These are phyloP conservation scores for Aphodius granarius DNA, from an alignment of 2,888 invertebrate species.

Conservation along the genomic window DNA sequence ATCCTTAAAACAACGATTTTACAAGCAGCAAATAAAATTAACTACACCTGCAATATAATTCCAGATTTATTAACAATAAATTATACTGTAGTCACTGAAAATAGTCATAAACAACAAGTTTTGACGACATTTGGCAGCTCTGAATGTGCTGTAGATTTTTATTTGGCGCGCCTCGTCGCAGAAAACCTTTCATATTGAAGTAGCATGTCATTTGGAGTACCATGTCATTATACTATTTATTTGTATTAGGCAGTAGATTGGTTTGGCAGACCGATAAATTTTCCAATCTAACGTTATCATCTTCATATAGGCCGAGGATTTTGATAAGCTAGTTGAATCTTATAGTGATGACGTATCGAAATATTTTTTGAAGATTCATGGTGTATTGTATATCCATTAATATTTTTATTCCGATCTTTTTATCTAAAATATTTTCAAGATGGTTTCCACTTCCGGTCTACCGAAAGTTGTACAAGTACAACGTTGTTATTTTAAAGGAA, in stretches of 20 bases:
- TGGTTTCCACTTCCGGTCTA: too few relatives aligned
- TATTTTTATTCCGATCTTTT: too few relatives aligned
- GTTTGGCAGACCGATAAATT: neutral
- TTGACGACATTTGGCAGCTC: neutral
- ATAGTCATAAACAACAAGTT: neutral
- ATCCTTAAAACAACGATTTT: too few relatives aligned
- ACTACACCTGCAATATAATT: neutral
- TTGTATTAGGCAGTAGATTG: neutral
- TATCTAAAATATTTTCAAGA: too few relatives aligned
- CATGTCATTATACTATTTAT: neutral
- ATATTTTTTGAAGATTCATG: neutral
- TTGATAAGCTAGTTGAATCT: neutral
- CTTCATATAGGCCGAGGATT: neutral
- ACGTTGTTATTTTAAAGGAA: too few relatives aligned
- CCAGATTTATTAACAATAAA: neutral
- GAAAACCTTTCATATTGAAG: neutral
- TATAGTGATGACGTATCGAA: neutral
- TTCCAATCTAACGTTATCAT: neutral
- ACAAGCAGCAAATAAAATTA: neutral
- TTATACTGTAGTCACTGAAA: too few relatives aligned
- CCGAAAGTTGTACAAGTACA: too few relatives aligned
- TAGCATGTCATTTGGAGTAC: neutral
- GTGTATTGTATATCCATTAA: neutral
- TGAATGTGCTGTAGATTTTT: too few relatives aligned
- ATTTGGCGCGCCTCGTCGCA: too few relatives aligned